Conservation (phyloP, 2,113 vertebrate species). For the Todiramphus chloris region DNA sequence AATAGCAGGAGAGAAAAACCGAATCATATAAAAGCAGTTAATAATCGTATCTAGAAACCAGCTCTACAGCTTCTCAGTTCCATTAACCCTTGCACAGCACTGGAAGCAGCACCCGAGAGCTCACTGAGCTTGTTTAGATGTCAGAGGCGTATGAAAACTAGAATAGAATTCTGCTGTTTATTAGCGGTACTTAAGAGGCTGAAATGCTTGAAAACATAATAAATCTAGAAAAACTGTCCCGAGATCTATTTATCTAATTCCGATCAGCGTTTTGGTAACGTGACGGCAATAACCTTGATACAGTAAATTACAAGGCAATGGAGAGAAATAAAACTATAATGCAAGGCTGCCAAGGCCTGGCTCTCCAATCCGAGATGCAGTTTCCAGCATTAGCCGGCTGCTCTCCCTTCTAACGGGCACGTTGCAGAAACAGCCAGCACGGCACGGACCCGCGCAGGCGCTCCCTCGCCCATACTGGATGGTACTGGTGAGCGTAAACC, state of each 20-base stretch:
- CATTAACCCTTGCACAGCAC: neutral
- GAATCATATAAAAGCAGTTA: neutral
- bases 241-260: neutral
- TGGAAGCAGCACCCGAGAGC: neutral
- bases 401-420: neutral
- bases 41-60: neutral
- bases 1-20: neutral
- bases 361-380: neutral
- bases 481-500: slow-evolving; percentile 48
- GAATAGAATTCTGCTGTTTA: neutral
- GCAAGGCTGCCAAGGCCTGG: neutral
- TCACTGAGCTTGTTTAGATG: neutral
- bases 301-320: neutral
- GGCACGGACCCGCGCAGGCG: neutral
- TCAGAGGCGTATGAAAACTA: neutral
- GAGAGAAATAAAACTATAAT: neutral
- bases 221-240: neutral
- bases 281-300: neutral
- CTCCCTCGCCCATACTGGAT: neutral
- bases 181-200: neutral
- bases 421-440: neutral
- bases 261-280: neutral
- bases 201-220: neutral
- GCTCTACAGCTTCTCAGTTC: neutral
- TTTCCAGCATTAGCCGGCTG: neutral